A percentile compares a stretch with the other conserved stretches of the same genome.
Evolutionary conservation across 2,888 invertebrate species (phyloP).

Genomic region (Monochamus alternatus): DNA sequence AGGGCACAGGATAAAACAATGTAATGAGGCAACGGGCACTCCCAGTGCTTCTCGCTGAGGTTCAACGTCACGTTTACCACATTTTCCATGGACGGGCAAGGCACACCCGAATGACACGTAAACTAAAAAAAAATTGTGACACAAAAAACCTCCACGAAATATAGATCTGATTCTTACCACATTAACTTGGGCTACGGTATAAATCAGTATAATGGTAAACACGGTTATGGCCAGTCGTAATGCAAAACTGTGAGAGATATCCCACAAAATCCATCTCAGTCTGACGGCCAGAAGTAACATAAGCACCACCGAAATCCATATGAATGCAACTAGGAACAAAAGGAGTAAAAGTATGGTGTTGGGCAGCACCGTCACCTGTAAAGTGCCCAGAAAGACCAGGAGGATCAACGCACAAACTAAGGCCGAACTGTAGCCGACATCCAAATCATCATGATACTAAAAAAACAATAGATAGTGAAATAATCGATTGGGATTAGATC

Average conservation of each 20-base stretch:
- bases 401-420: slow-evolving; percentile 85
- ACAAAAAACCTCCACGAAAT: too few species aligned
- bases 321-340: slow-evolving; percentile 90
- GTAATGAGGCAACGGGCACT: slow-evolving; percentile 90
- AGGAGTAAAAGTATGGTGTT: slow-evolving; percentile 88
- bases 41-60: slow-evolving; percentile 77
- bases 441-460: slow-evolving; percentile 89
- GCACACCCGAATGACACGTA: slow-evolving; percentile 75
- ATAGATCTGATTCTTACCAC: slow-evolving; percentile 79
- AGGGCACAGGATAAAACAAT: slow-evolving; percentile 89
- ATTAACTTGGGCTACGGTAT: slow-evolving; percentile 93
- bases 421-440: slow-evolving; percentile 89
- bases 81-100: slow-evolving; percentile 68
- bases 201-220: slow-evolving; percentile 89
- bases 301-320: slow-evolving; percentile 91
- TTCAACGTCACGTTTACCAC: slow-evolving; percentile 72
- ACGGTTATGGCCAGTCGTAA: slow-evolving; percentile 89
- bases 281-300: slow-evolving; percentile 89
- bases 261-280: slow-evolving; percentile 88
- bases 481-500: too few species aligned
- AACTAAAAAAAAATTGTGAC: slow-evolving; percentile 70
- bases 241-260: slow-evolving; percentile 87
- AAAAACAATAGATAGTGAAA: slow-evolving; percentile 51
- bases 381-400: slow-evolving; percentile 82
- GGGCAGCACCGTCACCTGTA: slow-evolving; percentile 87